A percentile compares a stretch with the other conserved stretches of the same genome.
Evolutionary conservation across 2,888 invertebrate species (phyloP).

Genomic region (Cetonia aurata): DNA sequence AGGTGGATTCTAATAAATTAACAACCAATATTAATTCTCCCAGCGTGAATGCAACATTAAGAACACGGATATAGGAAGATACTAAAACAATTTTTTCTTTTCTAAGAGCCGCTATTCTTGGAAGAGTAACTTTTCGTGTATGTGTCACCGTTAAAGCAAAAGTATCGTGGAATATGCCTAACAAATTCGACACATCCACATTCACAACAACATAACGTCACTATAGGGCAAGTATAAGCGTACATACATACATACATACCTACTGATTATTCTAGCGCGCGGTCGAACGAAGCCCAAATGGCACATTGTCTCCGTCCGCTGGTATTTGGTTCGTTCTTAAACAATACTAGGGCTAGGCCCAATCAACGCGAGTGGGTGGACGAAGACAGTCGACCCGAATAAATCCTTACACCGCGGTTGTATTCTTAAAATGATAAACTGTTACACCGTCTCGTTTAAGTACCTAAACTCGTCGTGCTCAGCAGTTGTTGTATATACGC

Average conservation of each 20-base stretch:
- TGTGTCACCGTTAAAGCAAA: conserved; percentile 11
- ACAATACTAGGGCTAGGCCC: conserved; percentile 35
- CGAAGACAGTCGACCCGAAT: conserved; percentile 15
- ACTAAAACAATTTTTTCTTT: conserved; percentile 1
- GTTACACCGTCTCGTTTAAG: conserved; percentile 12
- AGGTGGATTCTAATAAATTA: conserved; percentile 1
- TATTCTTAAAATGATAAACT: conserved; percentile 28
- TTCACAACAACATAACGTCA: too few species aligned
- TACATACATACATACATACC: too few species aligned
- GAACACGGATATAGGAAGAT: not conserved
- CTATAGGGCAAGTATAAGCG: too few species aligned
- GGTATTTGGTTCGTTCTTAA: conserved; percentile 26
- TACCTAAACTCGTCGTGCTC: conserved; percentile 6
- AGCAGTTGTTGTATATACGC: too few species aligned
- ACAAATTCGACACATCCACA: conserved; percentile 7
- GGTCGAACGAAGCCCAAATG: conserved; percentile 9
- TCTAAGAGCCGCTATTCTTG: conserved; percentile 22
- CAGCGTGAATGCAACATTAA: too few species aligned
- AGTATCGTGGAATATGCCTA: not conserved
- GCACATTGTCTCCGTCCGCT: conserved; percentile 19
- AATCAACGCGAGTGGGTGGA: conserved; percentile 36
- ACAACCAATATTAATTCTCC: conserved; percentile 21
- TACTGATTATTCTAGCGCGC: not conserved
- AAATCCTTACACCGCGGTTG: conserved; percentile 27
- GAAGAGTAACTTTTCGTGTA: conserved; percentile 28